Percentiles rank a stretch among this genome's conserved stretches.
phyloP scores from a whole-genome alignment of 2,113 vertebrate genomes.

The Glaucidium brasilianum region DNA sequence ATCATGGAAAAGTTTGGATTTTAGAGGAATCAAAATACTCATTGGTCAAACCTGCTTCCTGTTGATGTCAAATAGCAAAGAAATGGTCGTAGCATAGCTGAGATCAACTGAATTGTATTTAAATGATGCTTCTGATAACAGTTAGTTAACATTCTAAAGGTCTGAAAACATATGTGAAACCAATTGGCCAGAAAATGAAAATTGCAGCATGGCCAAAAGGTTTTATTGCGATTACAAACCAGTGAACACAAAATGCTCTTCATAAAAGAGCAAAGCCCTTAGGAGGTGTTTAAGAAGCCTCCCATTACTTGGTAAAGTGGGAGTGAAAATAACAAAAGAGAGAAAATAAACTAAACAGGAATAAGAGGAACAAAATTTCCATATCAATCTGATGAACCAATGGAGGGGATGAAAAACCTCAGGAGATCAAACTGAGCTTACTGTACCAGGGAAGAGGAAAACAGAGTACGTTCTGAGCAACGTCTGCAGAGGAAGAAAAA shows the following conservation, averaged over 20 bases:
- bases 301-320: neutral
- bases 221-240: neutral
- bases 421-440: neutral
- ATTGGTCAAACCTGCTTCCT: neutral
- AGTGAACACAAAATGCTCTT: neutral
- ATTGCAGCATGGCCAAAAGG: neutral
- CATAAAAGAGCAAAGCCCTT: neutral
- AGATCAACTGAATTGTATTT: neutral
- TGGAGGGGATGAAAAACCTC: neutral
- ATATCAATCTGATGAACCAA: neutral
- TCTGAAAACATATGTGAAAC: conserved; percentile 29
- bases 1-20: neutral
- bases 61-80: neutral
- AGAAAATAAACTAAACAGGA: neutral
- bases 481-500: neutral
- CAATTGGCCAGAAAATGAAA: conserved; percentile 41
- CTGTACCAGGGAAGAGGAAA: neutral
- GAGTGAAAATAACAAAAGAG: neutral
- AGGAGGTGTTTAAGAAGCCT: neutral
- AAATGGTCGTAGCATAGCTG: neutral
- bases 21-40: neutral
- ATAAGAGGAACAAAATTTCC: conserved; percentile 6
- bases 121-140: neutral
- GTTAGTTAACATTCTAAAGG: conserved; percentile 13
- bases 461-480: neutral